Evolutionary conservation across 1,140 invertebrate species (phyloP), one percentile per base, ranked within the genome.

Genomic region (Drosophila rhopaloa): DNA sequence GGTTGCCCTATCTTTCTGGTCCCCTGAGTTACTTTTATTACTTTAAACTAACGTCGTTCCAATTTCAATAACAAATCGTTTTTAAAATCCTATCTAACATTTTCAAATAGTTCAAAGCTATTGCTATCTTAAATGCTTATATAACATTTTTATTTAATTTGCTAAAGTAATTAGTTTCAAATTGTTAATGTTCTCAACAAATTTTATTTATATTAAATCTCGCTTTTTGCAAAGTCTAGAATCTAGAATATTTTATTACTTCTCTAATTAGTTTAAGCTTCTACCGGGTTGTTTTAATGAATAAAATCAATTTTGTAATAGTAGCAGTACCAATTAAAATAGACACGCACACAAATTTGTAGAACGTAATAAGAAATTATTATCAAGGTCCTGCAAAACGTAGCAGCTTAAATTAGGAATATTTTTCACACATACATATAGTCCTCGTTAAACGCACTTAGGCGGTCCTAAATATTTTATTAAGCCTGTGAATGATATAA

Each of bases 361-460:
- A 19, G 14, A 44, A 4, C 16, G 43, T 44, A 27, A 48, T 27
- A 27, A 27, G 46, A n/a, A 48, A 29, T 29, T 29, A n/a, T 48
- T 29, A 13, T 27, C 24, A 48, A 48, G 46, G 46, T 51, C 32
- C 32, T 37, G 50, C 14, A 19, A 51, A 50, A 35, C 6, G 38
- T 29, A 11, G 24, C 48, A 56, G 60, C 24, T 32, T 6, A 10
- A 59, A 43, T 43, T 35, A 13, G 13, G 6, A 35, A 35, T 43
- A 60, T 35, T 43, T 35, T 59, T 60, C 55, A 32, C 59, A 61
- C 59, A 61, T 61, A 14, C 47, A 50, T 60, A 43, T 46, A 14
- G 10, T 58, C 11, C 5, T n/a, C n/a, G n/a, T 43, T 35, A 9
- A 60, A 60, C 29, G 16, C 55, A 43, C 19, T 58, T 59, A 6